Conservation (phyloP, 1,140 invertebrate genomes). For the Drosophila busckii region DNA sequence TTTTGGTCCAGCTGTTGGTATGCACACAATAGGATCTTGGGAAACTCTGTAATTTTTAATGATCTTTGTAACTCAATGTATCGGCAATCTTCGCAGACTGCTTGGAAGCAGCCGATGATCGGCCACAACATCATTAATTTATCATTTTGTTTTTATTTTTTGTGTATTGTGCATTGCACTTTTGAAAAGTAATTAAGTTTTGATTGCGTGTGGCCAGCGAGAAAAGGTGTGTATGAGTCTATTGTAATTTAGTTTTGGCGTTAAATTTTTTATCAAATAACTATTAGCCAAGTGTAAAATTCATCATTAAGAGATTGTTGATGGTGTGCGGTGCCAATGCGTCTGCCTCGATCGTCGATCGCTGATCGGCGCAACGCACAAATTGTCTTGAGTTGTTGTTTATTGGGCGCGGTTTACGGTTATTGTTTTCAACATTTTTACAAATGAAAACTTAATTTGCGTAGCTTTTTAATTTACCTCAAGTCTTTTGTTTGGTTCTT, state of each 20-base stretch:
- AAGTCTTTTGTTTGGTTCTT: slow-evolving; percentile 36
- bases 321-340: slow-evolving; percentile 49
- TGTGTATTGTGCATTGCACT: slow-evolving; percentile 43
- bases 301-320: slow-evolving; percentile 49
- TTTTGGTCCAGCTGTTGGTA: slow-evolving; percentile 23
- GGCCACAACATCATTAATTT: slow-evolving; percentile 47
- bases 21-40: slow-evolving; percentile 54
- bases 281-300: slow-evolving; percentile 73
- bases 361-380: too few relatives aligned
- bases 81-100: slow-evolving; percentile 55
- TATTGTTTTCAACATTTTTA: slow-evolving; percentile 31
- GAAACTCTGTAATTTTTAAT: slow-evolving; percentile 69
- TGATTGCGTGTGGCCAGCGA: slow-evolving; percentile 54
- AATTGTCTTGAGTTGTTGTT: slow-evolving; percentile 22
- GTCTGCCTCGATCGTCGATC: slow-evolving; percentile 43
- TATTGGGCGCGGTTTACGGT: slow-evolving; percentile 4
- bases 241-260: slow-evolving; percentile 63
- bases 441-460: slow-evolving; percentile 46
- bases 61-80: slow-evolving; percentile 62
- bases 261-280: slow-evolving; percentile 75
- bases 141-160: slow-evolving; percentile 42
- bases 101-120: slow-evolving; percentile 61
- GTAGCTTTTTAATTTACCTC: slow-evolving; percentile 46
- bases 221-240: slow-evolving; percentile 17
- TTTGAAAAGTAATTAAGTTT: slow-evolving; percentile 71